These are phyloP conservation scores for Syngnathus typhle DNA, from an alignment of 2,113 vertebrate species.

Conservation along the genomic window DNA sequence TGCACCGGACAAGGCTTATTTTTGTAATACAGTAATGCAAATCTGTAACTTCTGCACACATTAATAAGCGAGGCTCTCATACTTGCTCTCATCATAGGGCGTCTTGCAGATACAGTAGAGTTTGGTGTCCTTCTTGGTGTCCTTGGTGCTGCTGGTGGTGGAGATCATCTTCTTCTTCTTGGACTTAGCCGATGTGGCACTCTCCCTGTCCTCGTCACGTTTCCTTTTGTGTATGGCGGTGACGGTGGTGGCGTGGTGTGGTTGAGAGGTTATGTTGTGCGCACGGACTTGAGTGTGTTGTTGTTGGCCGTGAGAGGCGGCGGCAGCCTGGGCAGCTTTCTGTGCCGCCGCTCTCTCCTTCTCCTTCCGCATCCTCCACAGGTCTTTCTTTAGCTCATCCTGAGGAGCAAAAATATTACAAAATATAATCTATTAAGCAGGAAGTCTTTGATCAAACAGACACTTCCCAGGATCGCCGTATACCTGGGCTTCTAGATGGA, in stretches of 20 bases:
- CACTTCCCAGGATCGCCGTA: too few species aligned
- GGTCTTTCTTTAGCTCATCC: constrained; percentile 91
- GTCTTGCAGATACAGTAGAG: constrained; percentile 99
- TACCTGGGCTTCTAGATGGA: constrained; percentile 96
- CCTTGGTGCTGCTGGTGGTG: constrained; percentile 87
- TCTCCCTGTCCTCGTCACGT: constrained; percentile 82
- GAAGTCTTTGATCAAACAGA: not conserved
- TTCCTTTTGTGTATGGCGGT: constrained; percentile 83
- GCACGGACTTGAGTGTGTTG: constrained; percentile 36
- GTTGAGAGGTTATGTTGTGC: constrained; percentile 37
- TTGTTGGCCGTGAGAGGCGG: constrained; percentile 50
- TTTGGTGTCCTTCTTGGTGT: constrained; percentile 93
- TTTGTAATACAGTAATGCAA: too few species aligned
- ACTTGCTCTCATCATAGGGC: constrained; percentile 97
- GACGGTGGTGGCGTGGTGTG: constrained; percentile 41
- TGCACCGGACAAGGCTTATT: too few species aligned
- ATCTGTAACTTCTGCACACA: not conserved
- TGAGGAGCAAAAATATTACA: constrained; percentile 35
- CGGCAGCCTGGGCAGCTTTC: constrained; percentile 44
- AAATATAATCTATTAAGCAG: not conserved
- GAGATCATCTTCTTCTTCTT: constrained; percentile 99
- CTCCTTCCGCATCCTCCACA: constrained; percentile 83
- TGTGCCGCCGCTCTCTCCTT: constrained; percentile 81
- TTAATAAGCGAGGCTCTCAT: constrained; percentile 49
- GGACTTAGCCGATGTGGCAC: constrained; percentile 71